These are phyloP conservation scores for Cydia splendana DNA, from an alignment of 1,140 invertebrate genomes.

Conservation along the genomic window DNA sequence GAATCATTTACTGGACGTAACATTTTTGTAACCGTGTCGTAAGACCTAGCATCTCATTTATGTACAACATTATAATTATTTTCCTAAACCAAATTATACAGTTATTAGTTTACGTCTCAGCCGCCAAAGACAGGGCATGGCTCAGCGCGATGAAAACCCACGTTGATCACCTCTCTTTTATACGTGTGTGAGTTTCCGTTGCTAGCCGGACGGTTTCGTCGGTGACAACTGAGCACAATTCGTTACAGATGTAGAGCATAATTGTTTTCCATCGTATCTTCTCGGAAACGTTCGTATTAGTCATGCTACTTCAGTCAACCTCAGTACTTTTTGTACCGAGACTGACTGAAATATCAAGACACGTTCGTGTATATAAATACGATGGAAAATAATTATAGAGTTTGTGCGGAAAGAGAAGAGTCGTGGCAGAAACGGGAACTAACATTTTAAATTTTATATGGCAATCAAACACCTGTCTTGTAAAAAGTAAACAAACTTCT, in stretches of 20 bases:
- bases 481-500: too few relatives aligned
- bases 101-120: background rate
- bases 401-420: too few relatives aligned
- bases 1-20: conserved; percentile 4
- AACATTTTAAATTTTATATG: too few relatives aligned
- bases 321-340: too few relatives aligned
- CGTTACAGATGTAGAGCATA: background rate
- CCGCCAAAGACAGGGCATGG: conserved; percentile 2
- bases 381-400: too few relatives aligned
- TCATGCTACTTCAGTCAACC: too few relatives aligned
- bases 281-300: too few relatives aligned
- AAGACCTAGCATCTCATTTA: background rate
- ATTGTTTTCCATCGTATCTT: too few relatives aligned
- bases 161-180: background rate
- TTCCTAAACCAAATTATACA: background rate
- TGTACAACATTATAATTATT: background rate
- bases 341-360: too few relatives aligned
- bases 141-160: background rate
- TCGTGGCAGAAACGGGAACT: too few relatives aligned
- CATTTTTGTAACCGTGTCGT: background rate
- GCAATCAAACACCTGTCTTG: too few relatives aligned
- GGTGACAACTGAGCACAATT: background rate
- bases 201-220: conserved; percentile 7
- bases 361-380: too few relatives aligned
- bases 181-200: background rate